These are phyloP conservation scores for Cynopterus brachyotis DNA, from an alignment of 2,113 vertebrate genomes.

Conservation along the genomic window DNA sequence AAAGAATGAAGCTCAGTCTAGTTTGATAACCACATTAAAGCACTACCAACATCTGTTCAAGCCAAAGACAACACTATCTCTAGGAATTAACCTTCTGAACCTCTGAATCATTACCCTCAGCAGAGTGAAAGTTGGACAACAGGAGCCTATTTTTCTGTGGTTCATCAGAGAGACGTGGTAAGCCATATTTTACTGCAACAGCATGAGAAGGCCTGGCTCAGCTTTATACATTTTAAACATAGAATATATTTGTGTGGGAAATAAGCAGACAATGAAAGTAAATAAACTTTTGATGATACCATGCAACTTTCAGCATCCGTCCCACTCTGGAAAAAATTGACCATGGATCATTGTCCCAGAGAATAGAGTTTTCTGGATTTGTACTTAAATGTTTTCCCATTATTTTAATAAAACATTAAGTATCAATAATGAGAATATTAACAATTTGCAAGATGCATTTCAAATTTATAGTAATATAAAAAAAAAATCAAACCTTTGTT, in stretches of 20 bases:
- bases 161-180: constrained; percentile 83
- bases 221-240: constrained; percentile 84
- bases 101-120: constrained; percentile 96
- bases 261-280: constrained; percentile 81
- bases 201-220: constrained; percentile 91
- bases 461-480: not conserved
- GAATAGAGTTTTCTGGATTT: constrained; percentile 52
- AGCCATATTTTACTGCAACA: constrained; percentile 95
- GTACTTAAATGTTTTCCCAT: constrained; percentile 3
- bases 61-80: constrained; percentile 94
- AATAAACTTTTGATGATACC: constrained; percentile 83
- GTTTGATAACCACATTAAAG: constrained; percentile 99
- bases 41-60: constrained; percentile 97
- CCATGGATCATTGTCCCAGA: not conserved
- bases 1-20: constrained; percentile 92
- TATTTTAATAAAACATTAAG: constrained; percentile 11
- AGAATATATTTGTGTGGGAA: constrained; percentile 90
- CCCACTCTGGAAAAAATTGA: not conserved
- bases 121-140: constrained; percentile 93
- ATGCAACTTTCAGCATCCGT: constrained; percentile 58
- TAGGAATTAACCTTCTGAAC: constrained; percentile 95
- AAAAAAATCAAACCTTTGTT: not conserved
- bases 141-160: constrained; percentile 94
- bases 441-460: constrained; percentile 1
- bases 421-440: not conserved